Evolutionary conservation across 2,113 vertebrate species (phyloP).

Genomic region (Lamprotornis superbus): DNA sequence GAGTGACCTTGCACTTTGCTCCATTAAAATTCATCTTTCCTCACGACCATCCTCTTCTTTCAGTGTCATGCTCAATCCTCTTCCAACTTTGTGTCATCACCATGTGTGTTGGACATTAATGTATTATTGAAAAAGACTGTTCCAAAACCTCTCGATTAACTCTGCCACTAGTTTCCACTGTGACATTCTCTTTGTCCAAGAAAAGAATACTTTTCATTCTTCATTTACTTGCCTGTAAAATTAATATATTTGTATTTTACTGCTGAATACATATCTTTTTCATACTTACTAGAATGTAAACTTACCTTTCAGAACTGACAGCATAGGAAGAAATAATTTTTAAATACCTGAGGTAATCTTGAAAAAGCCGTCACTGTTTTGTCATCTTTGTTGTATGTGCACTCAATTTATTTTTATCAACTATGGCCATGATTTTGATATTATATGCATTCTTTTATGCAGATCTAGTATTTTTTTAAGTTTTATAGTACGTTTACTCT

Average conservation of each 20-base stretch:
- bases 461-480: background rate
- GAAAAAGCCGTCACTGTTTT: background rate
- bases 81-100: constrained; percentile 23
- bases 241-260: background rate
- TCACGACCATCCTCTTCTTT: background rate
- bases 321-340: background rate
- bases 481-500: background rate
- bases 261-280: background rate
- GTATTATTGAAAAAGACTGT: background rate
- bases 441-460: background rate
- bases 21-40: constrained; percentile 19
- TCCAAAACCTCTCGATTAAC: background rate
- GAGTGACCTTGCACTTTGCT: background rate
- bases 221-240: constrained; percentile 7
- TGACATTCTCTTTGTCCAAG: background rate
- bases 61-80: background rate
- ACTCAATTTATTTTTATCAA: constrained; percentile 8
- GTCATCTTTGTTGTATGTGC: background rate
- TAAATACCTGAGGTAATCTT: background rate
- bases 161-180: background rate
- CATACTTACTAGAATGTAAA: background rate
- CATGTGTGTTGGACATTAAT: background rate
- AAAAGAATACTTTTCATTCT: background rate
- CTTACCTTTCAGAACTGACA: background rate
- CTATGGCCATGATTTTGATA: background rate